Percentiles rank a stretch among this genome's conserved stretches.
These are phyloP conservation scores for Pollenia angustigena DNA, from an alignment of 2,888 invertebrate genomes.

Conservation along the genomic window DNA sequence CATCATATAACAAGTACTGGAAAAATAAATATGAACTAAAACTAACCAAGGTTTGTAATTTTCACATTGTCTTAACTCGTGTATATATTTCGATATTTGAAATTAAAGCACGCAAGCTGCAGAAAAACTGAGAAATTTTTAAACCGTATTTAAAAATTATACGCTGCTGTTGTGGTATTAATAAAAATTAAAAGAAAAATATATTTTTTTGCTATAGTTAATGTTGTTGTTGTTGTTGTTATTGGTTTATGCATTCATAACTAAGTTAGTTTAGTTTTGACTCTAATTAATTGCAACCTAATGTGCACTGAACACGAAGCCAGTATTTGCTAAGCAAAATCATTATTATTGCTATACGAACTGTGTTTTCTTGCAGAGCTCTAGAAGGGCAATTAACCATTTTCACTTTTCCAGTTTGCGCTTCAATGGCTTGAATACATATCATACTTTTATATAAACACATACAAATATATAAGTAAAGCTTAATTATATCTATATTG, in stretches of 20 bases:
- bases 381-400: constrained; percentile 70
- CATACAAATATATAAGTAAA: neutral
- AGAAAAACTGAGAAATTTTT: constrained; percentile 9
- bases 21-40: neutral
- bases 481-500: constrained; percentile 22
- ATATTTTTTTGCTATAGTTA: constrained; percentile 13
- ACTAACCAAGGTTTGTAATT: constrained; percentile 35
- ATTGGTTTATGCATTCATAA: constrained; percentile 50
- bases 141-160: constrained; percentile 49
- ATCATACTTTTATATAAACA: neutral
- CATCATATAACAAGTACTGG: neutral
- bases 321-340: constrained; percentile 56
- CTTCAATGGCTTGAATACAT: constrained; percentile 56
- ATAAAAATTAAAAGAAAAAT: neutral
- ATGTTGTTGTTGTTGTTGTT: constrained; percentile 12
- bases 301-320: constrained; percentile 74
- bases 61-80: constrained; percentile 51
- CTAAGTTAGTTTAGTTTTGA: constrained; percentile 65
- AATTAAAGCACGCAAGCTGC: constrained; percentile 49
- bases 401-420: constrained; percentile 72
- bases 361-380: constrained; percentile 39
- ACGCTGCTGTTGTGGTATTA: constrained; percentile 22
- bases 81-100: constrained; percentile 40
- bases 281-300: constrained; percentile 74
- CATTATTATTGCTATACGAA: constrained; percentile 41